phyloP scores from a whole-genome alignment of 2,888 invertebrate genomes.

The Geophilus truncorum region DNA sequence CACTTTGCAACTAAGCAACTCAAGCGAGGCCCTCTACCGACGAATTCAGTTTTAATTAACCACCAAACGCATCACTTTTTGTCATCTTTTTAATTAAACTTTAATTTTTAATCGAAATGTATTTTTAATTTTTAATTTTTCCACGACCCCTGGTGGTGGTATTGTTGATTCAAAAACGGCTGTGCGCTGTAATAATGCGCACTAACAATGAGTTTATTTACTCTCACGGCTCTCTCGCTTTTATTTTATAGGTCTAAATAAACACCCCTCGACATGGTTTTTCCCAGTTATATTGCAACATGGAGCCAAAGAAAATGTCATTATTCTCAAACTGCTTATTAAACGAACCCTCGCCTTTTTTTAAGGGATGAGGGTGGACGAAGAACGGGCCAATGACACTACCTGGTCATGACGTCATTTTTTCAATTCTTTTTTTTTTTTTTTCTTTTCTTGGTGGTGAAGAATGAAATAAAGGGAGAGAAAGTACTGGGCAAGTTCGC shows the following conservation, averaged over 20 bases:
- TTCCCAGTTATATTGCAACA: background rate
- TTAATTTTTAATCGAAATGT: no score
- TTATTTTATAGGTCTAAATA: no score
- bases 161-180: no score
- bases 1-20: background rate
- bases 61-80: background rate
- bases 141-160: no score
- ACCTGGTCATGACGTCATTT: background rate
- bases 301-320: background rate
- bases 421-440: no score
- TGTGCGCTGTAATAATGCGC: no score
- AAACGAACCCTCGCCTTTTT: conserved; percentile 4
- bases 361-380: background rate
- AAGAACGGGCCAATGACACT: background rate
- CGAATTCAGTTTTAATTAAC: background rate
- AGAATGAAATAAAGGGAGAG: no score
- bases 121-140: no score
- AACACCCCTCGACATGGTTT: background rate
- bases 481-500: background rate
- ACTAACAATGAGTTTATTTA: no score
- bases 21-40: background rate
- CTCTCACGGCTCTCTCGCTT: no score
- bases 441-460: no score
- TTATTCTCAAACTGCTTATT: conserved; percentile 16
- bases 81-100: no score